Evolutionary conservation across 2,797 vertebrate genomes (phyloP).

Genomic region (Coreius guichenoti): DNA sequence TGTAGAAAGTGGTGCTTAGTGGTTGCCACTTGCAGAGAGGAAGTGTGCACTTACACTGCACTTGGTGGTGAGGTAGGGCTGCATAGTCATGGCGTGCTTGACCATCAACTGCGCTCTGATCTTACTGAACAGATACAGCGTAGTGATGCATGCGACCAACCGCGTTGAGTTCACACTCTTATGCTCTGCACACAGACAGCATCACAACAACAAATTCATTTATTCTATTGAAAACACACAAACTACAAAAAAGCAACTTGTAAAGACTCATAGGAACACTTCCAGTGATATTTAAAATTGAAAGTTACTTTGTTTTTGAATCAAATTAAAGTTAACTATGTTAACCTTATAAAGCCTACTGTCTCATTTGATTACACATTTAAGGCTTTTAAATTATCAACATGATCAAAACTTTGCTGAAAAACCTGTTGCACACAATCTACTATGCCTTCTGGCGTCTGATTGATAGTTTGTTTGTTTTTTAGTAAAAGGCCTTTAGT

Average conservation of each 20-base stretch:
- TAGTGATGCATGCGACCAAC: constrained; percentile 96
- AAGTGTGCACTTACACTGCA: constrained; percentile 87
- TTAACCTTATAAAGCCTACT: neutral
- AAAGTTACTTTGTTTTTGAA: neutral
- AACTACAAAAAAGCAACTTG: neutral
- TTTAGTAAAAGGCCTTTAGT: neutral
- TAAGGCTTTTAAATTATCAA: neutral
- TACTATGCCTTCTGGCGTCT: too few relatives aligned
- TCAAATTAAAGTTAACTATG: neutral
- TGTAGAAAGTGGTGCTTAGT: neutral
- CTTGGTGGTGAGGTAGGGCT: constrained; percentile 98
- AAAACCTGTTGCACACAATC: neutral
- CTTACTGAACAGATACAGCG: constrained; percentile 98
- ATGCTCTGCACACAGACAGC: constrained; percentile 80
- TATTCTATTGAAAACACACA: neutral
- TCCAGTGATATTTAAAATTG: neutral
- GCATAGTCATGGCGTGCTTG: constrained; percentile 99
- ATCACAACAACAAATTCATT: neutral
- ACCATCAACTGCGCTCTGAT: constrained; percentile 98
- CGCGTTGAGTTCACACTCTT: constrained; percentile 93
- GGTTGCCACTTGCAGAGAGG: neutral
- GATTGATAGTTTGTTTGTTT: neutral
- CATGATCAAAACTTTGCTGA: neutral
- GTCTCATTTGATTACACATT: neutral
- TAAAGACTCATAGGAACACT: neutral